Conservation (phyloP, 2,888 invertebrate species). For the Drosophila paranaensis region DNA sequence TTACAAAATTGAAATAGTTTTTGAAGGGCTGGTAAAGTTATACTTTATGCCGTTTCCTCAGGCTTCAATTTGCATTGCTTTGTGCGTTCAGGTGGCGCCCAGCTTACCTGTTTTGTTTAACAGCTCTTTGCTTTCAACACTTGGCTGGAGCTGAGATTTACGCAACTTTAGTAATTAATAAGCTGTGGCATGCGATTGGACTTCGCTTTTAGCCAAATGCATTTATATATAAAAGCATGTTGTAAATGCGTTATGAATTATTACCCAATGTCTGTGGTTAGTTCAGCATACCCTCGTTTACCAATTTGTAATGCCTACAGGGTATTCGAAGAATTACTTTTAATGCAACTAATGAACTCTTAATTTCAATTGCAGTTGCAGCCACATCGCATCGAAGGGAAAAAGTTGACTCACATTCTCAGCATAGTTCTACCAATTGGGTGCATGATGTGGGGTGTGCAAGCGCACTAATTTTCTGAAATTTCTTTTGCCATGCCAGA, state of each 20-base stretch:
- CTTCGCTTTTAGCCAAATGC: too few relatives aligned
- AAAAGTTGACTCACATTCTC: constrained; percentile 50
- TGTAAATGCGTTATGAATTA: not conserved
- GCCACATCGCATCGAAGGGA: constrained; percentile 35
- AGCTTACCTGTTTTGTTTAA: not conserved
- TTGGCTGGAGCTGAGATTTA: not conserved
- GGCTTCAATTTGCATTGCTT: not conserved
- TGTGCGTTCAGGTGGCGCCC: not conserved
- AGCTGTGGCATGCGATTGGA: not conserved
- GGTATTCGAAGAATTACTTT: constrained; percentile 34
- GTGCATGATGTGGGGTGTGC: constrained; percentile 23
- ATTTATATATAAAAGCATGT: not conserved
- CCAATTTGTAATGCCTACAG: not conserved
- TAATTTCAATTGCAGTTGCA: constrained; percentile 50
- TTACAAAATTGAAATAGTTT: not conserved
- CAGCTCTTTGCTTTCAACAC: constrained; percentile 1
- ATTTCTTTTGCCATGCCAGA: constrained; percentile 44
- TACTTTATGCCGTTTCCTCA: not conserved
- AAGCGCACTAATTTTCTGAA: constrained; percentile 48
- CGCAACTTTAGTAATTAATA: not conserved
- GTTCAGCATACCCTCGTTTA: not conserved
- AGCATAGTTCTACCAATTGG: constrained; percentile 36
- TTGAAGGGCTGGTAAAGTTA: not conserved
- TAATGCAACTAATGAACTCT: constrained; percentile 55
- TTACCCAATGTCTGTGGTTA: too few relatives aligned